Percentiles rank a stretch among this genome's conserved stretches.
These are phyloP conservation scores for Serrognathus titanus DNA, from an alignment of 2,888 invertebrate genomes.

Conservation along the genomic window DNA sequence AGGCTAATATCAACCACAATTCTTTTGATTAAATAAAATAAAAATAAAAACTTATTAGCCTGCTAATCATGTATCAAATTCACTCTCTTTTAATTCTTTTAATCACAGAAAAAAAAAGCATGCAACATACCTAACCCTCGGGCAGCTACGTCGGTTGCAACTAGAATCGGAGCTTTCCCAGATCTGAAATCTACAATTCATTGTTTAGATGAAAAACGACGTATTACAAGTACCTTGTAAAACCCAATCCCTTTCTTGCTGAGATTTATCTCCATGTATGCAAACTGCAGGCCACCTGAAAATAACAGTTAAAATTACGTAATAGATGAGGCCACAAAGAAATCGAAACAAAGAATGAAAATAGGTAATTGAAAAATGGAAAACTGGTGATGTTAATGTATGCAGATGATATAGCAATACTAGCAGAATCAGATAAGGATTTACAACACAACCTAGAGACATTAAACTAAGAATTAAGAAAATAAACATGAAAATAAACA, in stretches of 20 bases:
- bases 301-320: slow-evolving; percentile 25
- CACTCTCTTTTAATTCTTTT: slow-evolving; percentile 1
- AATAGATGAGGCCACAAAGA: no score
- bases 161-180: slow-evolving; percentile 82
- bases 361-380: no score
- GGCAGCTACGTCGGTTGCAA: slow-evolving; percentile 94
- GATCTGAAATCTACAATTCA: slow-evolving; percentile 71
- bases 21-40: slow-evolving; percentile 19
- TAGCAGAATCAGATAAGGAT: no score
- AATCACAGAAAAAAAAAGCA: slow-evolving; percentile 2
- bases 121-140: slow-evolving; percentile 80
- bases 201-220: neutral
- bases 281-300: slow-evolving; percentile 77
- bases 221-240: slow-evolving; percentile 61
- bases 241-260: slow-evolving; percentile 91
- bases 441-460: no score
- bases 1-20: slow-evolving; percentile 36
- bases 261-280: slow-evolving; percentile 93
- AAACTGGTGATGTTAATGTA: no score
- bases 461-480: no score
- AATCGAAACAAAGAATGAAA: no score
- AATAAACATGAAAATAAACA: no score
- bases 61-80: slow-evolving; percentile 33
- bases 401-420: no score
- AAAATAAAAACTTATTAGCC: slow-evolving; percentile 38